phyloP scores from a whole-genome alignment of 2,113 vertebrate genomes.

The Nannospalax galili region DNA sequence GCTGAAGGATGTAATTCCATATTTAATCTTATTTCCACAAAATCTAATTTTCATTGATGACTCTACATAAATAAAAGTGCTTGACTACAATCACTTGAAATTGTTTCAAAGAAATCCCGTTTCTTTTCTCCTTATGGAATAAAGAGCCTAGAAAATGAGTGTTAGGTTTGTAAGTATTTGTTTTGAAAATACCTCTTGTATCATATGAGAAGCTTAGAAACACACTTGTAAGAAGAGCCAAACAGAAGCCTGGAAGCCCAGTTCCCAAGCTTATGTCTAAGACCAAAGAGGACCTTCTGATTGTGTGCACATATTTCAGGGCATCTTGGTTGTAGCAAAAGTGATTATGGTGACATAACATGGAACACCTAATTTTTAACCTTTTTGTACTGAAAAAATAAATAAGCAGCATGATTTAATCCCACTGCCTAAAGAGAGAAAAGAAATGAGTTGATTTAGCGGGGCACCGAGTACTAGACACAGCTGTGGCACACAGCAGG shows the following conservation, averaged over 20 bases:
- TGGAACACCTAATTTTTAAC: background rate
- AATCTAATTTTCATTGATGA: constrained; percentile 54
- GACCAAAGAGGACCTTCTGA: background rate
- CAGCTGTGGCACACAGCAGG: no score
- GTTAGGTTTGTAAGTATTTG: background rate
- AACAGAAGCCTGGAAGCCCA: background rate
- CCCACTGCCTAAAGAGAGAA: background rate
- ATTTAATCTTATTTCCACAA: constrained; percentile 50
- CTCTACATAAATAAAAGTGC: background rate
- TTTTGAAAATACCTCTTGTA: background rate
- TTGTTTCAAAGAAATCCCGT: background rate
- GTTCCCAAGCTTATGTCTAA: background rate
- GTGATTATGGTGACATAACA: background rate
- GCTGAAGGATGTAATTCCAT: constrained; percentile 46
- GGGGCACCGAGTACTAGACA: background rate
- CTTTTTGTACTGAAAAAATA: background rate
- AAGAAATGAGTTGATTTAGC: no score
- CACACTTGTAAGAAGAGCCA: background rate
- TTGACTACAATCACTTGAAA: background rate
- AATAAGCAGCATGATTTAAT: background rate
- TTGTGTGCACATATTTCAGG: background rate
- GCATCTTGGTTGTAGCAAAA: background rate
- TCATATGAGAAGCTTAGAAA: background rate
- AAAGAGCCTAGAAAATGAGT: constrained; percentile 1
- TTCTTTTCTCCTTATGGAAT: background rate